A percentile compares a stretch with the other conserved stretches of the same genome.
Evolutionary conservation across 2,888 invertebrate species (phyloP).

Genomic region (Tipula confusa): DNA sequence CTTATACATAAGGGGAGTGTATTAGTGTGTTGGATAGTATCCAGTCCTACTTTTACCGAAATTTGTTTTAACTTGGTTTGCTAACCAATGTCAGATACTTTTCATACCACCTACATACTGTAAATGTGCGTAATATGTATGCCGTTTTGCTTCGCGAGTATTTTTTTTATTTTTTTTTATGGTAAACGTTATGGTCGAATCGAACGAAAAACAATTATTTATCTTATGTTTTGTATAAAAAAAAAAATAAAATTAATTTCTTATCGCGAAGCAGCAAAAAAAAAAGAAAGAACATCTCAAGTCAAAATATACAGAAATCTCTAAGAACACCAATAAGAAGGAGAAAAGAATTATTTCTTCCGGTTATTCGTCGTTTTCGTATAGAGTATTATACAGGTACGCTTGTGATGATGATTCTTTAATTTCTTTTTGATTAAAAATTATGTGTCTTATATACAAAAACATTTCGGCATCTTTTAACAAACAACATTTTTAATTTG

Average conservation of each 20-base stretch:
- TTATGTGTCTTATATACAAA: neutral
- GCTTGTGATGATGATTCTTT: constrained; percentile 3
- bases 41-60: too few relatives aligned
- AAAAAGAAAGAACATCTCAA: neutral
- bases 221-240: neutral
- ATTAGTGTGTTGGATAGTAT: too few relatives aligned
- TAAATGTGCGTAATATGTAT: neutral
- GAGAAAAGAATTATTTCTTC: constrained; percentile 12
- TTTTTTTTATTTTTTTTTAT: neutral
- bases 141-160: neutral
- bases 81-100: too few relatives aligned
- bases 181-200: constrained; percentile 6
- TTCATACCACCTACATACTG: too few relatives aligned
- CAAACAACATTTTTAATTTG: neutral
- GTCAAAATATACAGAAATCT: neutral
- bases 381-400: neutral
- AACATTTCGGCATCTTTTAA: neutral
- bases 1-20: too few relatives aligned
- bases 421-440: constrained; percentile 20
- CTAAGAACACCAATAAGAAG: neutral
- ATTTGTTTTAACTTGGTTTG: too few relatives aligned
- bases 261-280: neutral
- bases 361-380: neutral
- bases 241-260: neutral
- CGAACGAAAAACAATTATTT: constrained; percentile 14